Base-by-base conservation (phyloP, 2,888 invertebrate species). In the Parasteatoda lunata region DNA sequence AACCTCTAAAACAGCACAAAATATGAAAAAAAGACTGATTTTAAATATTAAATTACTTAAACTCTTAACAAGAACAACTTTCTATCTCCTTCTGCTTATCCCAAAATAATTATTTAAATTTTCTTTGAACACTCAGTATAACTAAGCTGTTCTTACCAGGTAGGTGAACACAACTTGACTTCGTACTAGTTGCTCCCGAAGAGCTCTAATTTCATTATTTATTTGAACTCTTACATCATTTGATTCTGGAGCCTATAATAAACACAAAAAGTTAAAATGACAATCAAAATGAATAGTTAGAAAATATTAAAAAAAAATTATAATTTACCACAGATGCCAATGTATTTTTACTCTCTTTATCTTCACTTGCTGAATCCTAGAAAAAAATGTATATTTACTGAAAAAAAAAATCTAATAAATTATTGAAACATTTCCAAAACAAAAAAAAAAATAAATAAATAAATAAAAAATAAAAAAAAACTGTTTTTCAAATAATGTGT, bases 141-240 rank as follows among this genome's bases (percentile, higher is more conserved):
- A 30, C 30, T 30, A 30, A 30, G 30, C 30, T 30, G 30, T 48
- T 9, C 75, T 87, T 79, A 87, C 87, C 82, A 87, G 66, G 65
- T 82, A 87, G 13, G 87, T 78, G 51, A 87, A 78, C 59, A 87
- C 65, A 45, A 81, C 87, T 78, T 87, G 87, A n/a, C 87, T 87
- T 64, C 82, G 66, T 5, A 78, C 82, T 65, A 87, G 68, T 51
- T 87, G 87, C 51, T 78, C 82, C 65, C 87, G 73, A 52, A 87
- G 66, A 30, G 87, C 87, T 73, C 81, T 82, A 47, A 87, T 82
- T 78, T 87, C 82, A 51, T 71, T 70, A 78, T 87, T 87, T 48
- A 87, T 87, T 78, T 87, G 84, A 30, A 77, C 84, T 52, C 75
- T 84, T 7, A 84, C 84, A 47, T 77, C 72, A 30, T 48, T 66